Percentiles rank a stretch among this genome's conserved stretches.
These are phyloP conservation scores for Sesamia inferens DNA, from an alignment of 2,888 invertebrate genomes.

Conservation along the genomic window DNA sequence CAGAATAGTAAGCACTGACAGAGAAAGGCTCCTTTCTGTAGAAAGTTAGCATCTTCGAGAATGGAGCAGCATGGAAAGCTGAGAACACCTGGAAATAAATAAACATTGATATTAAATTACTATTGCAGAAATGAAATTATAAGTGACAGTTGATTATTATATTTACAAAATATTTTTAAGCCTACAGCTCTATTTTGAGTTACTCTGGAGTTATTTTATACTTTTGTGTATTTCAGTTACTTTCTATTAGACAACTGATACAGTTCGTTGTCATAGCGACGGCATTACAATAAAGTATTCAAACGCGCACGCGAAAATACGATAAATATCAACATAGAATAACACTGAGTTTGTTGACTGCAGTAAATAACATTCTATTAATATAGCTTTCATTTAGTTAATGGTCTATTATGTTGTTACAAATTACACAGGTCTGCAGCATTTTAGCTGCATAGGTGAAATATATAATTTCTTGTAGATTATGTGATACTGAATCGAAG, in stretches of 20 bases:
- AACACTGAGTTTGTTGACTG: neutral
- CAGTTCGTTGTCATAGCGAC: constrained; percentile 18
- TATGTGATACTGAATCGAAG: too few relatives aligned
- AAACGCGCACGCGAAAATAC: neutral
- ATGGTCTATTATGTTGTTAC: neutral
- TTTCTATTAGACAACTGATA: constrained; percentile 4
- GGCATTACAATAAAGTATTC: constrained; percentile 18
- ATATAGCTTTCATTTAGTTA: neutral
- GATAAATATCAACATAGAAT: constrained; percentile 20
- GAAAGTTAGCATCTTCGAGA: constrained; percentile 98
- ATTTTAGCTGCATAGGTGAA: too few relatives aligned
- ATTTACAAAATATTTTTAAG: neutral
- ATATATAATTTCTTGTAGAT: too few relatives aligned
- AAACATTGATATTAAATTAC: neutral
- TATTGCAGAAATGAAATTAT: neutral
- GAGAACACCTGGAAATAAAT: constrained; percentile 92
- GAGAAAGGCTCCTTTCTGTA: constrained; percentile 96
- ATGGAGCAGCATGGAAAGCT: constrained; percentile 96
- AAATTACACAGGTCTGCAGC: neutral
- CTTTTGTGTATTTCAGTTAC: neutral
- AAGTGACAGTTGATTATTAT: neutral
- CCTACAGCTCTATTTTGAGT: neutral
- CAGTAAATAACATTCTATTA: constrained; percentile 2
- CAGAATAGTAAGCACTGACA: constrained; percentile 95
- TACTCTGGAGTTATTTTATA: neutral